phyloP scores from a whole-genome alignment of 2,113 vertebrate species.

The Cochlearius cochlearius region DNA sequence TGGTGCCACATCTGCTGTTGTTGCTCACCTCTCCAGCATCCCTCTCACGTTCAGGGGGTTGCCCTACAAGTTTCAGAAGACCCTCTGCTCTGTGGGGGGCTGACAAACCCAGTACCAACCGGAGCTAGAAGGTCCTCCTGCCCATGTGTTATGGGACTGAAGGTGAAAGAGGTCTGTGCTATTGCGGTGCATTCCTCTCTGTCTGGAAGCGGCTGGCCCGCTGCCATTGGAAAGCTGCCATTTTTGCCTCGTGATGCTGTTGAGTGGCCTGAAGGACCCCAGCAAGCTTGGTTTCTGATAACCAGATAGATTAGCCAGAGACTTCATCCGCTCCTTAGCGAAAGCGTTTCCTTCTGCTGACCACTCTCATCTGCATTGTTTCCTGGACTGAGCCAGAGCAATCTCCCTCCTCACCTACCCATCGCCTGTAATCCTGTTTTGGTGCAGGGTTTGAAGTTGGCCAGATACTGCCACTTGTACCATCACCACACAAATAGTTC shows the following conservation, averaged over 20 bases:
- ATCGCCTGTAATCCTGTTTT: neutral
- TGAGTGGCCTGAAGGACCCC: neutral
- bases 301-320: neutral
- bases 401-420: neutral
- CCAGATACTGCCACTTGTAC: neutral
- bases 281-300: neutral
- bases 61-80: neutral
- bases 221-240: constrained; percentile 14
- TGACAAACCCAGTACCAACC: fast-evolving
- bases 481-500: neutral
- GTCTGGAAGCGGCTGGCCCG: neutral
- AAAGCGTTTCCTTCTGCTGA: neutral
- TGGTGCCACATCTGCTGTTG: neutral
- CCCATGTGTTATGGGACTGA: neutral
- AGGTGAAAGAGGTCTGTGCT: neutral
- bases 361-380: neutral
- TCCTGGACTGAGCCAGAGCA: neutral
- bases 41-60: neutral
- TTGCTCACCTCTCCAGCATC: neutral
- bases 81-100: neutral
- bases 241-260: neutral
- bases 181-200: neutral
- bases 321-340: neutral
- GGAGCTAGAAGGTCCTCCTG: neutral
- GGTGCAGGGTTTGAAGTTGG: neutral